These are phyloP conservation scores for Toxostoma redivivum DNA, from an alignment of 2,113 vertebrate genomes.

Conservation along the genomic window DNA sequence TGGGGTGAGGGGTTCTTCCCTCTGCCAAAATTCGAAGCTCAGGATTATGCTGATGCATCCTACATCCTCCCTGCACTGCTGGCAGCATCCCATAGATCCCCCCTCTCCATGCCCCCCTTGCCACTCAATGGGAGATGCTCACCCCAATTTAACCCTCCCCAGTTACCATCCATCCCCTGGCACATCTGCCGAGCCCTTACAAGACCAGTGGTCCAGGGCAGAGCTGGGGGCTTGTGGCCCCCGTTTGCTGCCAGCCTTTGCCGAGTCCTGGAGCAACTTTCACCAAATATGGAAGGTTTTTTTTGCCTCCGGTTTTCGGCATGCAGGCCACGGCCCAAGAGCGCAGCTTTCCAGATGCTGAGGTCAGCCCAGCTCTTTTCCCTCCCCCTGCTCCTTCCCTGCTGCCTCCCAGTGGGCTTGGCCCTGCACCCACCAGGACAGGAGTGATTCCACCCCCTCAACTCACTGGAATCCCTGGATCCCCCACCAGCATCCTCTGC, in stretches of 20 bases:
- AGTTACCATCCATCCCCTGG: neutral
- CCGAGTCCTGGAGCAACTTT: slow-evolving; percentile 67
- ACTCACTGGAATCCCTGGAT: neutral
- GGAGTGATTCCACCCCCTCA: neutral
- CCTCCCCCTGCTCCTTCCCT: neutral
- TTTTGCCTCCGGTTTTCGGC: slow-evolving; percentile 76
- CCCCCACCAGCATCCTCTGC: neutral
- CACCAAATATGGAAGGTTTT: slow-evolving; percentile 86
- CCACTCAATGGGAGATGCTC: rapidly evolving
- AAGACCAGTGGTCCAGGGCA: neutral
- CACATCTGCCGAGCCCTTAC: neutral
- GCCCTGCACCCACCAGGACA: neutral
- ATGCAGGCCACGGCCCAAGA: slow-evolving; percentile 77
- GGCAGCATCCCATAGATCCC: neutral
- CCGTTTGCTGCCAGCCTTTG: slow-evolving; percentile 31
- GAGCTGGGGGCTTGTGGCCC: neutral
- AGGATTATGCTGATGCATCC: neutral
- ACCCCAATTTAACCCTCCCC: neutral
- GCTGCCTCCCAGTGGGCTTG: neutral
- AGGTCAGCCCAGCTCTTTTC: slow-evolving; percentile 63
- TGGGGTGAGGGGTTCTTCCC: neutral
- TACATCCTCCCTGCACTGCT: neutral
- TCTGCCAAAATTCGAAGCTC: rapidly evolving
- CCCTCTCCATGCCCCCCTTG: neutral
- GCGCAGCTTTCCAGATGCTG: slow-evolving; percentile 78